Evolutionary conservation across 2,797 vertebrate species (phyloP), one percentile per base, ranked within the genome.

Genomic region (Poeciliopsis paucimaculata): DNA sequence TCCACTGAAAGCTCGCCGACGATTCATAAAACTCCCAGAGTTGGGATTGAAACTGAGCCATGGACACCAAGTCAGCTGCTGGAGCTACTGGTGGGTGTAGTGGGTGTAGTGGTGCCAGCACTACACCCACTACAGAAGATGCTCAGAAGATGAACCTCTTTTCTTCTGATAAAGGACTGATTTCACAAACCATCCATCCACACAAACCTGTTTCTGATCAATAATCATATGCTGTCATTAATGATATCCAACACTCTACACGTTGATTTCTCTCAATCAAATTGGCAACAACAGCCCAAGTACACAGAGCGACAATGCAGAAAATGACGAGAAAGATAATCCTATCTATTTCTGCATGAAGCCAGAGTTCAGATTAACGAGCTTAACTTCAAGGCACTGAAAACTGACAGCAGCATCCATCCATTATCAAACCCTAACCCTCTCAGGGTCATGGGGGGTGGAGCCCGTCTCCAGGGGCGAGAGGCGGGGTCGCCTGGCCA

Each of bases 11-110:
- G 82, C 90, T 92, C 80, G 43, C 18, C 1, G 83, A 87, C 81
- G 86, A 78, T 73, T 79, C 66, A 93, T 94, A 93, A 90, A 93
- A 89, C 91, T 89, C 92, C 89, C 93, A 91, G 87, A 92, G 93
- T 92, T 92, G 66, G 84, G 79, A 92, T 93, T 92, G 76, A 72
- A 82, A 57, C 72, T 75, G 46, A 73, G 26, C 74, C 74, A 83
- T 76, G 82, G 75, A 57, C 77, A 60, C 57, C n/a, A 0, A 31
- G 57, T 16, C 28, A 6, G 57, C 28, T 34, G 57, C 57, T 62
- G 28, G 2, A 15, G 57, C n/a, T 31, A 15, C n/a, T 31, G 55
- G 31, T 34, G 31, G 31, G 31, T 34, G 31, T 34, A 34, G 31
- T 34, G 31, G 31, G 31, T 34, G 31, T 34, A 34, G 31, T 34